Base-by-base conservation (phyloP, 2,797 vertebrate genomes). In the Anabas testudineus region DNA sequence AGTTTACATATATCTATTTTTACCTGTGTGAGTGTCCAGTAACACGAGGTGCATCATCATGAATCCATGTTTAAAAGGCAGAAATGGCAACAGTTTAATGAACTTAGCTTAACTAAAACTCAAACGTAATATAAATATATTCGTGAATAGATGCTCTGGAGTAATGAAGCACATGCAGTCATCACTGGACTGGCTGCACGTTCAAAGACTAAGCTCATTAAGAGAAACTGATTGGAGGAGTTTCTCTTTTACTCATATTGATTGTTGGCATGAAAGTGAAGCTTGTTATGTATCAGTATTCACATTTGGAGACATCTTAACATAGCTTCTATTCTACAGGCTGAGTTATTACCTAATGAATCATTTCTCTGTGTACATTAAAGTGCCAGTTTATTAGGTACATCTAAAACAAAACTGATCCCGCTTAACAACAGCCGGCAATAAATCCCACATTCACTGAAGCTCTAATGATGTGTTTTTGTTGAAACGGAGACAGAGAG, bases 261-360 rank as follows among this genome's bases (percentile, higher is more conserved):
- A 76, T 72, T 39, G 43, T 62, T 58, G 67, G 53, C 54, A 61
- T 69, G 71, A 69, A 76, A 69, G 63, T 9, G 53, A 42, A 64
- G 67, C 67, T 68, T 21, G 69, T 57, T 32, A 42, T 43, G 49
- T 19, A 10, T 67, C 43, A 15, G 54, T 47, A 37, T 56, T 45
- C 30, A 74, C 63, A 48, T 45, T 51, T 10, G 30, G 21, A 49
- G 51, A 26, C 22, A 3, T 66, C 13, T 64, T 9, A 39, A 58
- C 15, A 22, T 4, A 10, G 24, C 22, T 1, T 14, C 10, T 9
- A 49, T 16, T 5, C 36, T 21, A 21, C 34, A 10, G 16, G 34
- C 28, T 61, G 28, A 30, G 18, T 30, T 24, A 3, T 22, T 2
- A 51, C n/a, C 37, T 45, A 8, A 45, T 54, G 10, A 47, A 10